Evolutionary conservation across 2,888 invertebrate species (phyloP), one percentile per base, ranked within the genome.

Genomic region (Lepetodrilus schrolli): DNA sequence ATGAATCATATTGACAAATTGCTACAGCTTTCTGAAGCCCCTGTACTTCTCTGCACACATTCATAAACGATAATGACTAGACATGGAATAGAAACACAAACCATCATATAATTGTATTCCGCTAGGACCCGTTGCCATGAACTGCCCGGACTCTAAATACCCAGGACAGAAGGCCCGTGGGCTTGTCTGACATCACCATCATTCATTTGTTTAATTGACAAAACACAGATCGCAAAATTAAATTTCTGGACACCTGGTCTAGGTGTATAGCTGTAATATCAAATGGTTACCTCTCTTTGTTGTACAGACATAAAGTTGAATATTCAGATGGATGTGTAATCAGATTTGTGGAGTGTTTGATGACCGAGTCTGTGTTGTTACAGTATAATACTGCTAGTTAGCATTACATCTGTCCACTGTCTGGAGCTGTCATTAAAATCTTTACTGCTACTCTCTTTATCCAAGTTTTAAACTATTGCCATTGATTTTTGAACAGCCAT

Each of bases 151-250:
- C n/a, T n/a, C n/a, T n/a, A n/a, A n/a, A 43, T 43, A 17, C 43
- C 43, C 43, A 43, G 43, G 43, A 43, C 17, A 17, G 43, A 17
- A 43, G n/a, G 17, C 17, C 17, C n/a, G n/a, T 4, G 17, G 17
- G 17, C 43, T 43, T 13, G 13, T 43, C 43, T 43, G 43, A 30
- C 58, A 26, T 58, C 58, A 58, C 34, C 34, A 34, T 58, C 30
- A 58, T 26, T 58, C 58, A 58, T 58, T 58, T 58, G 58, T 58
- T 58, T 58, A 58, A 58, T 58, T 58, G 58, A 58, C 58, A 58
- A 58, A 58, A 17, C 58, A 26, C 58, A 58, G 58, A 58, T 30
- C 30, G 17, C 26, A 58, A 58, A 58, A 58, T 58, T 58, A 58
- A 58, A 58, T 58, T 58, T 58, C 13, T 13, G 34, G 58, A 58